Conservation (phyloP, 92 coral and sea anemone genomes). For the Paramuricea clavata region DNA sequence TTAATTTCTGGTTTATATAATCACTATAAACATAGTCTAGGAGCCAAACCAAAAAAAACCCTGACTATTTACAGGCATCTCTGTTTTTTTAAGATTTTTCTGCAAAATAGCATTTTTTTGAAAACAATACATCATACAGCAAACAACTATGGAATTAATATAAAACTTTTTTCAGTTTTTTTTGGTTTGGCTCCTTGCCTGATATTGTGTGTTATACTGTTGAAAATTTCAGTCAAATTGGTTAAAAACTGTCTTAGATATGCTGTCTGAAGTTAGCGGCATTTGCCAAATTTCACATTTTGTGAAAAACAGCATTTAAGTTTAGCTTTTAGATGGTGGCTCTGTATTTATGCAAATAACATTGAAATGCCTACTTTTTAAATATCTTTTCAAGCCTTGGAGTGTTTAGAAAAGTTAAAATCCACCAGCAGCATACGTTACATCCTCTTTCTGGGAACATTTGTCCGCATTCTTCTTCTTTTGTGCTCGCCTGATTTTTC, state of each 20-base stretch:
- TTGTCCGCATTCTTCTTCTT: constrained; percentile 40
- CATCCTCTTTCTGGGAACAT: constrained; percentile 18
- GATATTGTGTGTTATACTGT: background rate
- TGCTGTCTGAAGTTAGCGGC: background rate
- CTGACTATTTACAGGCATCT: background rate
- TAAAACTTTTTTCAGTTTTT: background rate
- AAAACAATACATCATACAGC: background rate
- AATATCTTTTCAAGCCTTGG: background rate
- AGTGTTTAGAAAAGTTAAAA: background rate
- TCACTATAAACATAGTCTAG: background rate
- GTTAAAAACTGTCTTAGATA: background rate
- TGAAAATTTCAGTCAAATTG: background rate
- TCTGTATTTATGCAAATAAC: background rate
- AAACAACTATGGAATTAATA: background rate
- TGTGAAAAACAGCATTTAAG: background rate
- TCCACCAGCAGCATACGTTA: constrained; percentile 21
- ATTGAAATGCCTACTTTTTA: background rate
- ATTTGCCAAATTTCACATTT: background rate
- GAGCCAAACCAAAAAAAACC: background rate
- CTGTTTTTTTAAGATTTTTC: background rate
- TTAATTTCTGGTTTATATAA: background rate
- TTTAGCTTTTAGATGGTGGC: background rate
- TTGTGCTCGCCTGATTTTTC: constrained; percentile 32
- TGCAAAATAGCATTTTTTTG: background rate
- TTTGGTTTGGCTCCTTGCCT: background rate